Conservation (phyloP, 2,797 vertebrate genomes). For the Helostoma temminkii region DNA sequence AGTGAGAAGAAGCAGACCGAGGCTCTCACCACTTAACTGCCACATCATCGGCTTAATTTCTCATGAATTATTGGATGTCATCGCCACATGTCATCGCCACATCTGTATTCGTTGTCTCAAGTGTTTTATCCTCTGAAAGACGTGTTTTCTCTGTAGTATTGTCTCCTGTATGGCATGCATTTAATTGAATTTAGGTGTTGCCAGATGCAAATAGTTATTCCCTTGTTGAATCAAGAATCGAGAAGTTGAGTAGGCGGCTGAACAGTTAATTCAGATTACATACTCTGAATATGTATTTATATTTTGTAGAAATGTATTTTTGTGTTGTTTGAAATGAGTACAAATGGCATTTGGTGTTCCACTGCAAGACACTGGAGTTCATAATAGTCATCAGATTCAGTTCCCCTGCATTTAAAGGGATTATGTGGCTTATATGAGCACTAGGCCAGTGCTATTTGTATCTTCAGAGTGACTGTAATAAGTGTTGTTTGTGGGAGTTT, state of each 20-base stretch:
- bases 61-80: slow-evolving; percentile 25
- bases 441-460: neutral
- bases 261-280: neutral
- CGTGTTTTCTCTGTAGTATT: slow-evolving; percentile 9
- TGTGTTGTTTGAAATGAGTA: neutral
- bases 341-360: neutral
- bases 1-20: slow-evolving; percentile 49
- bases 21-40: neutral
- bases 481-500: neutral
- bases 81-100: slow-evolving; percentile 44
- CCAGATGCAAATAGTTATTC: slow-evolving; percentile 7
- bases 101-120: slow-evolving; percentile 38
- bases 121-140: slow-evolving; percentile 1
- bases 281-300: neutral
- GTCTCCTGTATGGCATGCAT: neutral
- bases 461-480: neutral
- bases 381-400: neutral
- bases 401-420: neutral
- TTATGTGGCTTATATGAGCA: neutral
- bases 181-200: slow-evolving; percentile 18
- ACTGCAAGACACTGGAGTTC: neutral
- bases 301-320: neutral
- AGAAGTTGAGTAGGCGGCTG: slow-evolving; percentile 4
- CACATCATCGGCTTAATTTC: slow-evolving; percentile 34
- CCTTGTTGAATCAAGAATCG: neutral